Conservation (phyloP, 2,113 vertebrate genomes). For the Corythornis cristatus region DNA sequence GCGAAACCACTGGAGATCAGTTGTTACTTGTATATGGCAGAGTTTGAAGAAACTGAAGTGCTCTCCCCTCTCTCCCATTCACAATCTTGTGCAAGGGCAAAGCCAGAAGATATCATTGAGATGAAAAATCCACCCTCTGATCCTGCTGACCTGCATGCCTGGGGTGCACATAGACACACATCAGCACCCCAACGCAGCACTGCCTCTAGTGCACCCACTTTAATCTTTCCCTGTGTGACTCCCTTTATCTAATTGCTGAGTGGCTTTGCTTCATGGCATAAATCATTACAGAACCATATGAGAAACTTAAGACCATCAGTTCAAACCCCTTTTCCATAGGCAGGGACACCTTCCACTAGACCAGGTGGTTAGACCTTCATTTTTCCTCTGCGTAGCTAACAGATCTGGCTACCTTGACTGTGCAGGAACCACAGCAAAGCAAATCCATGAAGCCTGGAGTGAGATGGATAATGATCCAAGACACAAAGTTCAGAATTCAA, state of each 20-base stretch:
- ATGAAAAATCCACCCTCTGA: accelerated
- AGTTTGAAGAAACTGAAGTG: neutral
- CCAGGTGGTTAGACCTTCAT: neutral
- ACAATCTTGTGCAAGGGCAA: neutral
- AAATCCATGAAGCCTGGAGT: neutral
- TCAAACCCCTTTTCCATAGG: neutral
- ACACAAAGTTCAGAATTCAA: neutral
- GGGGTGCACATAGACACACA: neutral
- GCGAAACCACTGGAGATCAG: neutral
- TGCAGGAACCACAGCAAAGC: neutral
- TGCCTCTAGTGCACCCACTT: neutral
- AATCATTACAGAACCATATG: neutral
- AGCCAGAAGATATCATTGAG: neutral
- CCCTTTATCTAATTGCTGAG: neutral
- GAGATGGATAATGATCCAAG: neutral
- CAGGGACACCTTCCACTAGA: neutral
- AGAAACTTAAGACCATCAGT: neutral
- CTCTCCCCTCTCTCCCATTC: neutral
- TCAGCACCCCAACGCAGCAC: neutral
- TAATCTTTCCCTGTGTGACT: neutral
- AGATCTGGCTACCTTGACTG: neutral
- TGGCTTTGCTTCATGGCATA: neutral
- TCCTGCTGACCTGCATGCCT: no score
- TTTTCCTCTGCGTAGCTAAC: neutral
- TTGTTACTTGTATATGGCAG: neutral